Evolutionary conservation across 2,113 vertebrate genomes (phyloP), one percentile per base, ranked within the genome.

Genomic region (Micronisus gabar): DNA sequence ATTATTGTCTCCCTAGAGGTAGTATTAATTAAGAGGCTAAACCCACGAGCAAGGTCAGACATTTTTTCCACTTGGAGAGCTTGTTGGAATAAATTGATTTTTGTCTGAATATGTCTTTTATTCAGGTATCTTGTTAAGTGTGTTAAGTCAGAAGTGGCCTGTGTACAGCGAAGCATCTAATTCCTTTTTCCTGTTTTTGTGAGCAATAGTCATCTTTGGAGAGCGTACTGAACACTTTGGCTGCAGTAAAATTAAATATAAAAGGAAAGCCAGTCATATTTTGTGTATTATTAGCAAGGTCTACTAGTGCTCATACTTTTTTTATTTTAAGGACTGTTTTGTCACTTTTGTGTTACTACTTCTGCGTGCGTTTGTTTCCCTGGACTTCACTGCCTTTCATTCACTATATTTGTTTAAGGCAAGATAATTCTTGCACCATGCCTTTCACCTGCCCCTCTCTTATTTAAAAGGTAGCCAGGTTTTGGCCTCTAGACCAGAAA

Each of bases 1-100:
- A 40, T 59, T 91, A 38, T 18, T 85, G 16, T 55, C 36, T 85
- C 53, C 40, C 36, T 82, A 87, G 81, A 91, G 66, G 36, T 81
- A 68, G 20, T 61, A 53, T 72, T 91, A 90, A 90, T 92, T 95
- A 75, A 85, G 40, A 93, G 13, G 22, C 30, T 87, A 76, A 95
- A 87, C 20, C 13, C 0, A n/a, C 65, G 48, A 62, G 23, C 17
- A 68, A 95, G 9, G 62, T 88, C 76, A 80, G 26, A 43, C 5
- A 3, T 38, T 79, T 61, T 41, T 84, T 71, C 68, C 6, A 16
- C 40, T 65, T 83, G 23, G 20, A 74, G 20, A 89, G 32, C 47
- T 78, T 67, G 10, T 72, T 88, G 74, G 17, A 91, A 68, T 90
- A 82, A 88, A 91, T 41, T 25, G 20, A 36, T 59, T 86, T 91